Conservation (phyloP, 37 sponge, comb jelly and placozoan genomes). For the Haliclona indistincta region DNA sequence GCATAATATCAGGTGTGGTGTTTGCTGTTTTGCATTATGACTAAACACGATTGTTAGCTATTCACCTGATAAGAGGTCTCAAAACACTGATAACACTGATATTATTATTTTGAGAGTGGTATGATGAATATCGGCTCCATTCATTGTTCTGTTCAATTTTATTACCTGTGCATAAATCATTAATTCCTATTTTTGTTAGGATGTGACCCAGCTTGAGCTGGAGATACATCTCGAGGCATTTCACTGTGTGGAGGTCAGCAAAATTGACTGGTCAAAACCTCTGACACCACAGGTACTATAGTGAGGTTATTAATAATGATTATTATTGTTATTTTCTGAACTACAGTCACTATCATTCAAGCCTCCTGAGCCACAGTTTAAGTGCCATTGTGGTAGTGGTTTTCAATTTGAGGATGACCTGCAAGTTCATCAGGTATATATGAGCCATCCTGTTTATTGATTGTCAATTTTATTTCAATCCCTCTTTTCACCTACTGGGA, state of each 20-base stretch:
- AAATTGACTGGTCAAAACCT: constrained; percentile 64
- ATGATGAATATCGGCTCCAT: not conserved
- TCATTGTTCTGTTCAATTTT: not conserved
- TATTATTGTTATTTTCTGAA: not conserved
- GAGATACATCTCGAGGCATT: constrained; percentile 69
- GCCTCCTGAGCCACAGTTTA: constrained; percentile 1
- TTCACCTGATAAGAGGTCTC: too few relatives aligned
- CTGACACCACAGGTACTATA: constrained; percentile 33
- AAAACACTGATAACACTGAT: too few relatives aligned
- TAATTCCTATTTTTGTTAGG: constrained; percentile 16
- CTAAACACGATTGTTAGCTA: too few relatives aligned
- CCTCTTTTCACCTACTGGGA: too few relatives aligned
- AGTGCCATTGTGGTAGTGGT: constrained; percentile 48
- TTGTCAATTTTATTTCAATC: not conserved
- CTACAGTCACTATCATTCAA: not conserved
- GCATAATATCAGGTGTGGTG: not conserved
- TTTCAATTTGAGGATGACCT: constrained; percentile 71
- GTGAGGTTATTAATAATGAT: not conserved
- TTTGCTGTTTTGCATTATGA: too few relatives aligned
- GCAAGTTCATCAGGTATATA: constrained; percentile 70
- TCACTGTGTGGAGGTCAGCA: constrained; percentile 52
- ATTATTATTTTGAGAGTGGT: too few relatives aligned
- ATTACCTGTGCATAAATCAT: too few relatives aligned
- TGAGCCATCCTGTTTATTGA: not conserved
- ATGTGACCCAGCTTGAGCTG: constrained; percentile 56